These are phyloP conservation scores for Triplophysa rosa DNA, from an alignment of 2,113 vertebrate genomes.

Conservation along the genomic window DNA sequence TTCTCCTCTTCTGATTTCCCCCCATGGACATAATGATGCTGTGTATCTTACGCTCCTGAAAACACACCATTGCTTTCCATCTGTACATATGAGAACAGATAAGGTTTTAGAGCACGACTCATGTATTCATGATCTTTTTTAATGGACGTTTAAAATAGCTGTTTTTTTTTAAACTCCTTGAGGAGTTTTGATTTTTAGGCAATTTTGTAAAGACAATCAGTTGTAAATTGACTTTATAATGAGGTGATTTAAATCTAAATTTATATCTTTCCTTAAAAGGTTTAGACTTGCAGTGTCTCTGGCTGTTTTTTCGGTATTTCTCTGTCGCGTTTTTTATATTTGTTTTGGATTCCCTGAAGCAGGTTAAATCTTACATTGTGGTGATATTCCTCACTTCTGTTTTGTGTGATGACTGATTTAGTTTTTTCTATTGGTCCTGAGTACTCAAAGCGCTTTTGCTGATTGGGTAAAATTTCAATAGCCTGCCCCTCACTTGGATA, in stretches of 20 bases:
- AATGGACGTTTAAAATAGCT: constrained; percentile 62
- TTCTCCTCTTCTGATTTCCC: constrained; percentile 29
- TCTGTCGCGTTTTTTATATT: background rate
- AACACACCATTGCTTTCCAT: constrained; percentile 26
- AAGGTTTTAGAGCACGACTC: constrained; percentile 54
- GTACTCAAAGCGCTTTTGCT: background rate
- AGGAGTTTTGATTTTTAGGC: constrained; percentile 72
- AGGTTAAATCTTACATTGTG: constrained; percentile 6
- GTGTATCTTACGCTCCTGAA: constrained; percentile 14
- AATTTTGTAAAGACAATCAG: constrained; percentile 79
- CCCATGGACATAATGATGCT: constrained; percentile 29
- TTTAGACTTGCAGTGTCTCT: constrained; percentile 58
- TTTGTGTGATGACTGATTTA: constrained; percentile 10
- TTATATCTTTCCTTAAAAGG: constrained; percentile 63
- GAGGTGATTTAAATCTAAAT: constrained; percentile 65
- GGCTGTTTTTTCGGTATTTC: constrained; percentile 51
- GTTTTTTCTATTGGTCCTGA: background rate
- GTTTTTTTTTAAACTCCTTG: constrained; percentile 71
- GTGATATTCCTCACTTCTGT: constrained; percentile 21
- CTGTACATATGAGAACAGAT: constrained; percentile 11
- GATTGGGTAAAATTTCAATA: background rate
- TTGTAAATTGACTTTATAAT: constrained; percentile 77
- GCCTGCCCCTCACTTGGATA: background rate
- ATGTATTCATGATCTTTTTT: constrained; percentile 70
- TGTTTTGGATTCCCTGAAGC: background rate